phyloP scores from a whole-genome alignment of 2,797 vertebrate species.

The Strix occidentalis region DNA sequence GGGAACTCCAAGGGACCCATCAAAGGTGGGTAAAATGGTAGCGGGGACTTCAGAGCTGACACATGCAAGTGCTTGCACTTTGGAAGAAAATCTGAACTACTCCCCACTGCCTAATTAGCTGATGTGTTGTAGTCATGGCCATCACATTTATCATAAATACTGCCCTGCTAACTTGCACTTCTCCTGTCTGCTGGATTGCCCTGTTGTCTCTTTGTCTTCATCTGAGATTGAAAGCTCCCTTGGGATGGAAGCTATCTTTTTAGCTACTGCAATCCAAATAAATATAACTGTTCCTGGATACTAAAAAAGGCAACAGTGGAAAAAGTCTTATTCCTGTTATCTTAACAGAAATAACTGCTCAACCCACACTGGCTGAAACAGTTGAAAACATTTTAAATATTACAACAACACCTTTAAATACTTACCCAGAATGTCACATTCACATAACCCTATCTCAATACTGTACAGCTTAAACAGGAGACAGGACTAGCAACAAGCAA shows the following conservation, averaged over 20 bases:
- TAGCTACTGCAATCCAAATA: background rate
- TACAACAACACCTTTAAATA: background rate
- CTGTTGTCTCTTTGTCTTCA: background rate
- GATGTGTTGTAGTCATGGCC: background rate
- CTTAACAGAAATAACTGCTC: background rate
- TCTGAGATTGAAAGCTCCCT: background rate
- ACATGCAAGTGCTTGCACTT: background rate
- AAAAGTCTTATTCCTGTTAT: background rate
- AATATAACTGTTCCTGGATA: background rate
- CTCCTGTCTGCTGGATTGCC: background rate
- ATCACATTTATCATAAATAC: background rate
- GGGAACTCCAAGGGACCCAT: background rate
- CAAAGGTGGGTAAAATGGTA: background rate
- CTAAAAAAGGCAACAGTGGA: background rate
- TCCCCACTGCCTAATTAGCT: conserved; percentile 43
- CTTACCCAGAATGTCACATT: background rate
- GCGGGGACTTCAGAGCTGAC: background rate
- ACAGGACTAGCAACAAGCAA: background rate
- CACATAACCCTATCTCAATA: background rate
- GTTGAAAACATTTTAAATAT: background rate
- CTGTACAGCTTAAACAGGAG: background rate
- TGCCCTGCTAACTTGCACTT: background rate
- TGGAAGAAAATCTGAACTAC: conserved; percentile 19
- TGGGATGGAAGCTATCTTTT: background rate
- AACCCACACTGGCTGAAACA: background rate